Percentiles rank a stretch among this genome's conserved stretches.
These are phyloP conservation scores for Loriculus beryllinus DNA, from an alignment of 2,797 vertebrate species.

Conservation along the genomic window DNA sequence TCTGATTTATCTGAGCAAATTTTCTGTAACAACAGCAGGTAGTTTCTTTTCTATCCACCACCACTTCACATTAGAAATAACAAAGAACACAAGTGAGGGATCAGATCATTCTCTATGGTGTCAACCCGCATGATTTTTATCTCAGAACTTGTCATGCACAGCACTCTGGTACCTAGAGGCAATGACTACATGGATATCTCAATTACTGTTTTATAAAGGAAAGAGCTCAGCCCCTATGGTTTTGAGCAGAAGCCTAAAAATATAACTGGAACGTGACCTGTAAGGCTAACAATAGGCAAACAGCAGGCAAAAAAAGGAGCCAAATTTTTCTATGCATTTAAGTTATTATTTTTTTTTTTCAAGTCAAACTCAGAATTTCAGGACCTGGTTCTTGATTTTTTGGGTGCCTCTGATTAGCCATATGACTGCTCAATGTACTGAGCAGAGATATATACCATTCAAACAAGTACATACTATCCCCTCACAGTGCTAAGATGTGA, in stretches of 20 bases:
- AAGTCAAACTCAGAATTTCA: not conserved
- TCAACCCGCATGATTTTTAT: not conserved
- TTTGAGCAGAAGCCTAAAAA: not conserved
- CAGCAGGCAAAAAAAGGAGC: not conserved
- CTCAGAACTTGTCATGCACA: not conserved
- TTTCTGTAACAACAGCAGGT: conserved; percentile 30
- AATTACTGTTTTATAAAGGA: not conserved
- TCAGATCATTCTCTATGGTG: not conserved
- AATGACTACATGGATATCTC: conserved; percentile 4
- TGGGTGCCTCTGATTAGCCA: not conserved
- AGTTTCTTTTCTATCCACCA: not conserved
- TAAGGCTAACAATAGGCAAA: not conserved
- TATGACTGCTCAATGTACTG: not conserved
- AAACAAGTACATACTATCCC: not conserved
- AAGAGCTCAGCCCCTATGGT: not conserved
- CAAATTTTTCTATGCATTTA: not conserved
- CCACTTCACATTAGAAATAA: not conserved
- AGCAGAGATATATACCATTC: not conserved
- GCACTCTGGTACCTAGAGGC: conserved; percentile 7
- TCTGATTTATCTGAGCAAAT: not conserved
- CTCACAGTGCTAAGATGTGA: not conserved
- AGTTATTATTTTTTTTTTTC: not conserved
- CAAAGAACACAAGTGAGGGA: not conserved
- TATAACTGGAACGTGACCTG: not conserved
- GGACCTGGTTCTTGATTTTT: not conserved